phyloP scores from a whole-genome alignment of 2,797 vertebrate species.

The Pangasius larnaudii region DNA sequence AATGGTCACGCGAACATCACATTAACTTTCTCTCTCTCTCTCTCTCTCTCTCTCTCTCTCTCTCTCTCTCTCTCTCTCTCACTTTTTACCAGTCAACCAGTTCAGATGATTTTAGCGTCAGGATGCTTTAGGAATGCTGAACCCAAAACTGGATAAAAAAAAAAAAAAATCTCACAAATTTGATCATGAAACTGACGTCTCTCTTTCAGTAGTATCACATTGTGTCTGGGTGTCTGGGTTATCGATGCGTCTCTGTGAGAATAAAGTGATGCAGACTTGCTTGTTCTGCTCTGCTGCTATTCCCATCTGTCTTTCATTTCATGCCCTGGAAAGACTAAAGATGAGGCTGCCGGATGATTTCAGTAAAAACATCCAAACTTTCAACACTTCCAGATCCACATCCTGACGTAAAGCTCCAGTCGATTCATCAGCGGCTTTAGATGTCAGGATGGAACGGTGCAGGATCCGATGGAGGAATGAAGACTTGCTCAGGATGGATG shows the following conservation, averaged over 20 bases:
- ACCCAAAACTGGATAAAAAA: conserved; percentile 2
- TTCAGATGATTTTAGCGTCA: background rate
- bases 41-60: background rate
- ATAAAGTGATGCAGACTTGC: conserved; percentile 23
- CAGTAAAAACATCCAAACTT: conserved; percentile 14
- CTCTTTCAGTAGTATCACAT: background rate
- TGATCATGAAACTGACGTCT: background rate
- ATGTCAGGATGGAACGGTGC: background rate
- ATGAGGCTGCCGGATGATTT: conserved; percentile 5
- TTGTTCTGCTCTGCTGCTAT: conserved; percentile 27
- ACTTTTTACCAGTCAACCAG: background rate
- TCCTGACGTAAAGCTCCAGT: background rate
- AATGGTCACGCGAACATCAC: background rate
- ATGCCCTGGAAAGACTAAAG: conserved; percentile 29
- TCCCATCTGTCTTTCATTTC: conserved; percentile 36
- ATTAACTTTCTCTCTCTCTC: background rate
- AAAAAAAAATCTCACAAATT: background rate
- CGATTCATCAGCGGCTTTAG: background rate
- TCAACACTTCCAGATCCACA: conserved; percentile 6
- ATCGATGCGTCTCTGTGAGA: conserved; percentile 1
- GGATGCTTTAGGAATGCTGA: background rate
- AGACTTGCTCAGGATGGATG: background rate
- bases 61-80: background rate
- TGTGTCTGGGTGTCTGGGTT: background rate
- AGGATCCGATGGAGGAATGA: background rate